Evolutionary conservation across 2,797 vertebrate genomes (phyloP).

Genomic region (Todus mexicanus): DNA sequence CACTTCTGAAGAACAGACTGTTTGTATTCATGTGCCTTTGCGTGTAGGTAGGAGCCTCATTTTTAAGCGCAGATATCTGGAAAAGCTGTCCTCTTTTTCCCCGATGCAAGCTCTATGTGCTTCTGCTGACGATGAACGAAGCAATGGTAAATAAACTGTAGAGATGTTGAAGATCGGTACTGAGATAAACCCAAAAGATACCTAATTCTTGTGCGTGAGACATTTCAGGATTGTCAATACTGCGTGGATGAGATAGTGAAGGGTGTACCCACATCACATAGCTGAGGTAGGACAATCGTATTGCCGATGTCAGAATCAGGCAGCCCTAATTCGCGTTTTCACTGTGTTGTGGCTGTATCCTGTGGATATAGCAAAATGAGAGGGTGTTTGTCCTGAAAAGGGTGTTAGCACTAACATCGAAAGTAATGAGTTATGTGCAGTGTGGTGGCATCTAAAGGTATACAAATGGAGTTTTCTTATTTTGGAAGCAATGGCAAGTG

Average conservation of each 20-base stretch:
- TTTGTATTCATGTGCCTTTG: background rate
- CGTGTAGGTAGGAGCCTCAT: background rate
- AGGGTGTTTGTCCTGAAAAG: background rate
- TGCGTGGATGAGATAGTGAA: background rate
- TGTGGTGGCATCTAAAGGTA: background rate
- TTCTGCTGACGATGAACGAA: background rate
- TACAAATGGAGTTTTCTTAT: background rate
- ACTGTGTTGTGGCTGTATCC: background rate
- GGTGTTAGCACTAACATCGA: background rate
- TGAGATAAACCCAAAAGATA: background rate
- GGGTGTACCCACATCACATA: background rate
- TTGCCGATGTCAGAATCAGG: background rate
- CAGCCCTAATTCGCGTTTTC: background rate
- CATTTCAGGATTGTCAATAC: background rate
- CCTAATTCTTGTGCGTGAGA: background rate
- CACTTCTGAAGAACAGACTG: background rate
- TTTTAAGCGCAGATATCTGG: background rate
- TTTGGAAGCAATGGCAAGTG: background rate
- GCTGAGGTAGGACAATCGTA: background rate
- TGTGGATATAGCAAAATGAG: background rate
- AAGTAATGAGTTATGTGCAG: background rate
- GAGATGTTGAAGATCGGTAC: background rate
- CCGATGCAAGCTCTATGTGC: fast-evolving
- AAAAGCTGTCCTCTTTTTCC: background rate
- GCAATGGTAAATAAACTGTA: background rate